phyloP scores from a whole-genome alignment of 2,797 vertebrate genomes.

The Alca torda region DNA sequence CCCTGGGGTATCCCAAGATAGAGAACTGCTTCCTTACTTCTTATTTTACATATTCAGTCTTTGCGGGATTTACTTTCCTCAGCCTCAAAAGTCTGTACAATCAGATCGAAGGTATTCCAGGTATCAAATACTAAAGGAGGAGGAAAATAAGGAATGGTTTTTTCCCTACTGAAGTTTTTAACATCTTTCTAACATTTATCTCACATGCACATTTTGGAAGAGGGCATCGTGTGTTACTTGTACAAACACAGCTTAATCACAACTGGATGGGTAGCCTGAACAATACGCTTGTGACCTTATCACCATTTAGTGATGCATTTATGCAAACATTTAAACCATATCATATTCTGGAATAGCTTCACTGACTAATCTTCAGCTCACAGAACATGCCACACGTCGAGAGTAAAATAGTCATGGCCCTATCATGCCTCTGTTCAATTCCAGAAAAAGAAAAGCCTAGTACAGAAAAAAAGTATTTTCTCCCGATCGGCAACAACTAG shows the following conservation, averaged over 20 bases:
- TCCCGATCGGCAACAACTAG: not conserved
- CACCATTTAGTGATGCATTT: not conserved
- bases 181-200: not conserved
- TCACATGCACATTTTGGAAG: not conserved
- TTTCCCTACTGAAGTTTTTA: not conserved
- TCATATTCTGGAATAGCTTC: not conserved
- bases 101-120: not conserved
- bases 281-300: not conserved
- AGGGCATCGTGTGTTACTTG: not conserved
- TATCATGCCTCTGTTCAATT: not conserved
- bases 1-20: not conserved
- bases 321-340: not conserved
- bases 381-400: not conserved
- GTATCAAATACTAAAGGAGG: not conserved
- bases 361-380: not conserved
- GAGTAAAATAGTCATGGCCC: not conserved
- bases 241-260: not conserved
- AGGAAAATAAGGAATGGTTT: not conserved
- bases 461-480: not conserved
- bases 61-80: not conserved
- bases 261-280: not conserved
- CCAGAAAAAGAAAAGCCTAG: not conserved
- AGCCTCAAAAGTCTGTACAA: not conserved
- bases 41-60: not conserved
- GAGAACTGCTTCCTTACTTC: not conserved